Evolutionary conservation across 2,888 invertebrate species (phyloP).

Genomic region (Helobdella robusta): DNA sequence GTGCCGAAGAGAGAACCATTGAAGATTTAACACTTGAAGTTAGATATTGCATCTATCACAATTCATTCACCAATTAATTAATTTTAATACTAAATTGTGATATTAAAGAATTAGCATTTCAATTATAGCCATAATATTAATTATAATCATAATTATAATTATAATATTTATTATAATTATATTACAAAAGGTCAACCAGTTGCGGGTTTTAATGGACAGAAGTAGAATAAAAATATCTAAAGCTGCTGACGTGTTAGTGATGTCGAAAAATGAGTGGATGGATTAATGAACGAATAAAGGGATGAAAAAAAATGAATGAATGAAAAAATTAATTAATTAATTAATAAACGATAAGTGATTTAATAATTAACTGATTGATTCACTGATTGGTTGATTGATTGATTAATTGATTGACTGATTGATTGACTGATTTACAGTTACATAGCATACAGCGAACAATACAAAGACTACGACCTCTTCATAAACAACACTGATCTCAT

Average conservation of each 20-base stretch:
- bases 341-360: background rate
- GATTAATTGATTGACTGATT: background rate
- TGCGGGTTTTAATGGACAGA: slow-evolving; percentile 67
- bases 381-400: background rate
- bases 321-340: background rate
- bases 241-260: slow-evolving; percentile 45
- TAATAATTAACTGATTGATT: background rate
- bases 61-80: background rate
- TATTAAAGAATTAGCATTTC: background rate
- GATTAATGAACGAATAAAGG: no score
- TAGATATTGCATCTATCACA: background rate
- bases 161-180: background rate
- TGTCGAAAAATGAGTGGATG: slow-evolving; percentile 1
- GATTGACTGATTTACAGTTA: background rate
- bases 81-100: background rate
- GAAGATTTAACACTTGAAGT: background rate
- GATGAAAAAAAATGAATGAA: background rate
- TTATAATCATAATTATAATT: background rate
- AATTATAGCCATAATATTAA: background rate
- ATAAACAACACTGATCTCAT: slow-evolving; percentile 82
- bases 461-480: slow-evolving; percentile 89
- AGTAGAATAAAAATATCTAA: slow-evolving; percentile 48
- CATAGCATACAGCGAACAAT: slow-evolving; percentile 75
- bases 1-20: background rate
- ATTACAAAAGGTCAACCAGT: slow-evolving; percentile 56